Percentiles rank a stretch among this genome's conserved stretches.
phyloP scores from a whole-genome alignment of 2,113 vertebrate genomes.

The Taxidea taxus region DNA sequence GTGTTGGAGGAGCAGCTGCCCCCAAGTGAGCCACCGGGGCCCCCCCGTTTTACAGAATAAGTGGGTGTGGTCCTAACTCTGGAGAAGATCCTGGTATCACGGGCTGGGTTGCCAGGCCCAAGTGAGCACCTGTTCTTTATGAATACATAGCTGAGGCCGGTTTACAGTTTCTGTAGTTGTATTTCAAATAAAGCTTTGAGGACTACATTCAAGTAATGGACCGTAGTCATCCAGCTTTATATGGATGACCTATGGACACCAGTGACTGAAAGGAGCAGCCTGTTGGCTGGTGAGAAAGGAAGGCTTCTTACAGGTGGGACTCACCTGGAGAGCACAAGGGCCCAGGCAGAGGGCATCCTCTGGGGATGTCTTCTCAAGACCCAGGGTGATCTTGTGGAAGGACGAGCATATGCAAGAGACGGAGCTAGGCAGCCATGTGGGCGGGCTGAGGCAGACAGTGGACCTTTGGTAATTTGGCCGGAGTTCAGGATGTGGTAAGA shows the following conservation, averaged over 20 bases:
- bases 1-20: not conserved
- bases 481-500: not conserved
- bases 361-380: too few species aligned
- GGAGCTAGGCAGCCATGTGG: rapidly evolving
- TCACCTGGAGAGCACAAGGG: not conserved
- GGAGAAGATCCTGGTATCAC: not conserved
- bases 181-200: not conserved
- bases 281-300: not conserved
- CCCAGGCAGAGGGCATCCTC: not conserved
- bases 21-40: not conserved
- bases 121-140: not conserved
- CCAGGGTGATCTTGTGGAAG: too few species aligned
- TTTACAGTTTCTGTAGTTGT: not conserved
- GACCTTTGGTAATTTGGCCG: not conserved
- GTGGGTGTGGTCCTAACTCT: not conserved
- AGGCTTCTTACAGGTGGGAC: not conserved
- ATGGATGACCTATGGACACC: not conserved
- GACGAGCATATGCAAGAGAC: not conserved
- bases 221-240: not conserved
- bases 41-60: not conserved
- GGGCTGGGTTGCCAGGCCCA: too few species aligned
- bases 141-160: not conserved
- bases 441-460: rapidly evolving
- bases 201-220: not conserved
- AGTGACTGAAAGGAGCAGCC: not conserved